These are phyloP conservation scores for Zaprionus vittiger DNA, from an alignment of 1,140 invertebrate species.

Conservation along the genomic window DNA sequence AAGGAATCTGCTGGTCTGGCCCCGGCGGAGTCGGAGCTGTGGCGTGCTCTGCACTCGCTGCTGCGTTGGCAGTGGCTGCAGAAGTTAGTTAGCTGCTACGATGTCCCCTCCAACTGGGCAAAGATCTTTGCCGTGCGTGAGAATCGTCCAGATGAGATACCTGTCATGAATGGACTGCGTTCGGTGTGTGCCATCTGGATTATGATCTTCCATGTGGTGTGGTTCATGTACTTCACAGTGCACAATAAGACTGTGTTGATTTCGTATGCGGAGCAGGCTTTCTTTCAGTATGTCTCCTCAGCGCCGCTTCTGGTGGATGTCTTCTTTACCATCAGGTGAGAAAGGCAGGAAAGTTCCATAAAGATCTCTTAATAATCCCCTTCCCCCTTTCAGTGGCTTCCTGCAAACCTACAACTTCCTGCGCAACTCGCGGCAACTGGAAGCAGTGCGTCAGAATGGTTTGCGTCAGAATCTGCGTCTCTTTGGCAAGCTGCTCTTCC, in stretches of 20 bases:
- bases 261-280: conserved; percentile 76
- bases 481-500: conserved; percentile 77
- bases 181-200: conserved; percentile 83
- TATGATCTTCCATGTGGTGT: conserved; percentile 81
- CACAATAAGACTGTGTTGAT: conserved; percentile 79
- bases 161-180: conserved; percentile 79
- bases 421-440: conserved; percentile 64
- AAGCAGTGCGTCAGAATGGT: conserved; percentile 66
- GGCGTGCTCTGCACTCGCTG: conserved; percentile 57
- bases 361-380: background rate
- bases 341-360: background rate
- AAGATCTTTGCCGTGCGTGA: conserved; percentile 67
- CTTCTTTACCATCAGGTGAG: conserved; percentile 84
- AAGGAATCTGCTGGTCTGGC: conserved; percentile 38
- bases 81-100: conserved; percentile 73
- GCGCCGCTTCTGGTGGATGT: conserved; percentile 82
- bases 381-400: conserved; percentile 64
- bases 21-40: conserved; percentile 67
- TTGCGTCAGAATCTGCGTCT: conserved; percentile 64
- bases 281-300: conserved; percentile 81
- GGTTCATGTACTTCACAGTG: conserved; percentile 83
- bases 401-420: conserved; percentile 81
- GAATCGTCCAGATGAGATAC: conserved; percentile 61
- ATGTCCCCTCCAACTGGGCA: conserved; percentile 69
- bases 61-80: conserved; percentile 48